Evolutionary conservation across 1,140 invertebrate genomes (phyloP).

Genomic region (Ceratina australensis): DNA sequence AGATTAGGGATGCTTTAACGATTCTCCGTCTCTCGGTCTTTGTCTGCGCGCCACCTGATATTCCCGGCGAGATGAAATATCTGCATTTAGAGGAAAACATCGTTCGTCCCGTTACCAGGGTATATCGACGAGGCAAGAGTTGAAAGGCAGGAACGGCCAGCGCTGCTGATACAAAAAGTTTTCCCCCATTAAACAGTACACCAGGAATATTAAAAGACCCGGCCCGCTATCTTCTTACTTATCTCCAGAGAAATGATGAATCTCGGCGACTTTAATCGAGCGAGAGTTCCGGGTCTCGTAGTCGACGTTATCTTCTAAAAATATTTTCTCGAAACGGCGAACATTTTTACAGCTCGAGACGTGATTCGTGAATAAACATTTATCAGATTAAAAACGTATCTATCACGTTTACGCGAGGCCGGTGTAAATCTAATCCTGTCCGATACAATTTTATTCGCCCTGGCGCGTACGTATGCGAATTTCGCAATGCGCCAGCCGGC

Average conservation of each 20-base stretch:
- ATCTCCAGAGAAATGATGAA: slow-evolving; percentile 24
- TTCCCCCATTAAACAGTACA: slow-evolving; percentile 10
- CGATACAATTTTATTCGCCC: slow-evolving; percentile 8
- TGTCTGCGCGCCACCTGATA: background rate
- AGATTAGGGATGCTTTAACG: slow-evolving; percentile 50
- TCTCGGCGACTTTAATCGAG: slow-evolving; percentile 14
- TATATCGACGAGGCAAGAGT: background rate
- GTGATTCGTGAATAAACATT: no score
- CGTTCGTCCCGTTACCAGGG: background rate
- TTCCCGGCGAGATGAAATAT: background rate
- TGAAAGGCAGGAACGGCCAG: background rate
- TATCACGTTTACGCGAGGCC: background rate
- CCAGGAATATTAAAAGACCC: slow-evolving; percentile 13
- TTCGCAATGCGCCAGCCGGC: background rate
- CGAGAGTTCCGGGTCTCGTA: background rate
- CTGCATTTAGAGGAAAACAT: slow-evolving; percentile 6
- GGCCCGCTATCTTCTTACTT: background rate
- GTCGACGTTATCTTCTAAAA: no score
- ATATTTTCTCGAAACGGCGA: no score
- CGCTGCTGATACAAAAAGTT: slow-evolving; percentile 4
- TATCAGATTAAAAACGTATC: no score
- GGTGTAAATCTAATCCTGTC: background rate
- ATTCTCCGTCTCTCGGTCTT: background rate
- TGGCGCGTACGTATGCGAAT: background rate
- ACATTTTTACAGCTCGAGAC: no score